A percentile compares a stretch with the other conserved stretches of the same genome.
These are phyloP conservation scores for Lucifuga dentata DNA, from an alignment of 2,113 vertebrate species.

Conservation along the genomic window DNA sequence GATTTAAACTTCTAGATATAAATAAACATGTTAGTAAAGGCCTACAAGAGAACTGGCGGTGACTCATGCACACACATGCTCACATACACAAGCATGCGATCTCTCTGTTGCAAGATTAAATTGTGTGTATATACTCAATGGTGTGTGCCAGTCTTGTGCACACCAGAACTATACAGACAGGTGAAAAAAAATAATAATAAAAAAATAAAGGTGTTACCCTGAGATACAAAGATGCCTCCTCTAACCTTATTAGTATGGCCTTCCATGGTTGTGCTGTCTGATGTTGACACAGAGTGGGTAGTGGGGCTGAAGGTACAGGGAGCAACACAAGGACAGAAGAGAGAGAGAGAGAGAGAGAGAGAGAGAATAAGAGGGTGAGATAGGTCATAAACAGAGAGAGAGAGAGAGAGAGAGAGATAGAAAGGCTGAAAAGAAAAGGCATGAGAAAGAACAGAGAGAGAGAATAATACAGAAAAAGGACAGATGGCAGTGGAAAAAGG, in stretches of 20 bases:
- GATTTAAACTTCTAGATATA: too few relatives aligned
- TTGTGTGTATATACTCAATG: too few relatives aligned
- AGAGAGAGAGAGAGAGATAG: slow-evolving; percentile 5
- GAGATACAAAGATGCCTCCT: slow-evolving; percentile 74
- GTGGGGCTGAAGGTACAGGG: slow-evolving; percentile 6
- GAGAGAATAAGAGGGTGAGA: slow-evolving; percentile 10
- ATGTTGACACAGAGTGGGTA: slow-evolving; percentile 55
- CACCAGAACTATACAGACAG: too few relatives aligned
- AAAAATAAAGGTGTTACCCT: slow-evolving; percentile 76
- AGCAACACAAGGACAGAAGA: not conserved
- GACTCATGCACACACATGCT: too few relatives aligned
- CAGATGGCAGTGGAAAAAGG: slow-evolving; percentile 11
- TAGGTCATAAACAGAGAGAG: not conserved
- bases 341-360: slow-evolving; percentile 1
- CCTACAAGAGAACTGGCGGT: too few relatives aligned
- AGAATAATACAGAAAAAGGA: slow-evolving; percentile 29
- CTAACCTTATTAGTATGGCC: slow-evolving; percentile 75
- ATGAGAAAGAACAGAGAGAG: slow-evolving; percentile 13
- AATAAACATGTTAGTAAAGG: too few relatives aligned
- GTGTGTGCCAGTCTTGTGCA: too few relatives aligned
- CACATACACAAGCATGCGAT: too few relatives aligned
- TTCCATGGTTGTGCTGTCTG: slow-evolving; percentile 49
- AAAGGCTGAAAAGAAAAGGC: slow-evolving; percentile 18
- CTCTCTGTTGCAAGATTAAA: too few relatives aligned
- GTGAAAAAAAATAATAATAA: too few relatives aligned